Base-by-base conservation (phyloP, 2,797 vertebrate genomes). In the Notolabrus celidotus region DNA sequence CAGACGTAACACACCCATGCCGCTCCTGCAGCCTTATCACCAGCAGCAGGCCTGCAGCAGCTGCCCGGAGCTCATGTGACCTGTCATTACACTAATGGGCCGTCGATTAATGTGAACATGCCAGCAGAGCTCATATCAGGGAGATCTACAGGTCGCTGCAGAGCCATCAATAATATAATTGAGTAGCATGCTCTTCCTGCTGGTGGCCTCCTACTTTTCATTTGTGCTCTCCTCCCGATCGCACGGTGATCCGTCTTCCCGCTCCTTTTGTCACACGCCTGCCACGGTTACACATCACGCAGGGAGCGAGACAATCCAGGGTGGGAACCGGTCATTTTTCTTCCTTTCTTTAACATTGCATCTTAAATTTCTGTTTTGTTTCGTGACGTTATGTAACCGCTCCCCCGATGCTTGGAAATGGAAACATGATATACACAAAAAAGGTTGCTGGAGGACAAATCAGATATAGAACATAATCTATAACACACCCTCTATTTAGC, bases 41-140 rank as follows among this genome's bases (percentile, higher is more conserved):
- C 68, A 61, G 41, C 74, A 67, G 68, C 53, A 58, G 80, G 72
- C 54, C 79, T 43, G 3, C 7, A 53, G 65, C 88, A 88, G 87
- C 81, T 84, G 82, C 83, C 72, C 0, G 25, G 1, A 52, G 70
- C 77, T 74, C 77, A 76, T 52, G 79, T 67, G 80, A 78, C 75
- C 71, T 29, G 25, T 83, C 88, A 89, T 90, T 86, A 89, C 38
- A 53, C 77, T 89, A 90, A 91, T 86, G 84, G 86, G 23, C 7
- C 23, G 38, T 71, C 76, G 57, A 89, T 91, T 90, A 85, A 90
- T 86, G 90, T 59, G 75, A 85, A 88, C 83, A 76, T 72, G 86
- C 85, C 76, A 80, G 78, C 74, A 61, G 74, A 83, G 83, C 83
- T 83, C 51, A 23, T 86, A 84, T 85, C 76, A 4, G 47, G 25